Base-by-base conservation (phyloP, 2,888 invertebrate species). In the Abscondita cerata region DNA sequence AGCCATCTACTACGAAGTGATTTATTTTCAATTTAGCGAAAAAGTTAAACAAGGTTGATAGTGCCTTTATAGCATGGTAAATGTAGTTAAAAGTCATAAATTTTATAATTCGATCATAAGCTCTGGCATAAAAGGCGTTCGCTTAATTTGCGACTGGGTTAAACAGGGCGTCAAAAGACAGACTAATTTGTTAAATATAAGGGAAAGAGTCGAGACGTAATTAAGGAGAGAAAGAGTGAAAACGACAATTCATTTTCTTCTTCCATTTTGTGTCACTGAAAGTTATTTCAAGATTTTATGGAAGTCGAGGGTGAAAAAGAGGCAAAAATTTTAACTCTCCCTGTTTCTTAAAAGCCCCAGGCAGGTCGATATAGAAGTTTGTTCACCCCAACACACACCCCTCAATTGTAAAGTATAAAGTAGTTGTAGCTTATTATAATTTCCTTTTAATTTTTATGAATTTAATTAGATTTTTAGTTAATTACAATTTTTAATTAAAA, bases 351-450 rank as follows among this genome's bases (percentile, higher is more conserved):
- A 73, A 73, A 63, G 70, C 70, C 68, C 70, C 71, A 68, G 70
- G 71, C 73, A 72, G 75, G 76, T 76, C 76, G 76, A 76, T 75
- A 74, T 71, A 72, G 72, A 73, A 74, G 74, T 75, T 75, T 74
- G 70, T 74, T 73, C 73, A 73, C 73, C 72, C 73, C 67, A 60
- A 66, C 68, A 72, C 73, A 67, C 74, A 73, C 74, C 74, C n/a
- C 71, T 68, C 71, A 66, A 73, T 68, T 71, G 67, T 68, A 70
- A 68, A 70, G 68, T 70, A 68, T 68, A 67, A 72, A 67, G 70
- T 68, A 68, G 67, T 65, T 70, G 44, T 61, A 68, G 69, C 68
- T 70, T 67, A 68, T 70, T 68, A 70, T 68, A 69, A 68, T 65
- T 58, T 59, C 51, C 62, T 56, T n/a, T 60, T 56, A 56, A 62